These are phyloP conservation scores for Synergus gifuensis DNA, from an alignment of 2,888 invertebrate genomes.

Conservation along the genomic window DNA sequence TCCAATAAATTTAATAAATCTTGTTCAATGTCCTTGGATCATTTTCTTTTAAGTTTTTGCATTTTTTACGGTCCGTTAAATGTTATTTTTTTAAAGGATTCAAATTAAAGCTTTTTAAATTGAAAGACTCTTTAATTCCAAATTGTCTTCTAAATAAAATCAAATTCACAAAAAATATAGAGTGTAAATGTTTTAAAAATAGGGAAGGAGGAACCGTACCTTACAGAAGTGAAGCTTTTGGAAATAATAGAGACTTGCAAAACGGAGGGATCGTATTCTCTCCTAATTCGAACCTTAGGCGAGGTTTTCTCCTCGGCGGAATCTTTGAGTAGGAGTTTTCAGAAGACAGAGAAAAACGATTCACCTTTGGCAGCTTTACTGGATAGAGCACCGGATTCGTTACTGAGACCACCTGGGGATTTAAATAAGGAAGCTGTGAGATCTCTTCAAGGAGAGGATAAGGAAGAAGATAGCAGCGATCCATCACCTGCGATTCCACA, in stretches of 20 bases:
- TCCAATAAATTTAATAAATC: conserved; percentile 41
- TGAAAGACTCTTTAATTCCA: background rate
- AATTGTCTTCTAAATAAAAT: background rate
- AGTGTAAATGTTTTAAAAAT: conserved; percentile 40
- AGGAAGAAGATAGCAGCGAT: conserved; percentile 89
- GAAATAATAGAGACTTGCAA: conserved; percentile 88
- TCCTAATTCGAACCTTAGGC: conserved; percentile 87
- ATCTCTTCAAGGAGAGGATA: conserved; percentile 89
- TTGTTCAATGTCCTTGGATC: conserved; percentile 7
- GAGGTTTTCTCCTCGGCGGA: conserved; percentile 86
- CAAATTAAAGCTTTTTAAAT: too few relatives aligned
- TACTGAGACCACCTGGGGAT: conserved; percentile 78
- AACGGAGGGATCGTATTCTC: conserved; percentile 83
- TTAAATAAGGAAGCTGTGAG: conserved; percentile 87
- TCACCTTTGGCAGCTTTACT: conserved; percentile 79
- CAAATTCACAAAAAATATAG: background rate
- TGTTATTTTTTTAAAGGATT: too few relatives aligned
- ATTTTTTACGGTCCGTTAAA: conserved; percentile 1
- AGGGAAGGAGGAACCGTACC: conserved; percentile 78
- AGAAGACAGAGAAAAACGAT: conserved; percentile 76
- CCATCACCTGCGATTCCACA: conserved; percentile 73
- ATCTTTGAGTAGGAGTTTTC: conserved; percentile 87
- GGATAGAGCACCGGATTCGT: conserved; percentile 78
- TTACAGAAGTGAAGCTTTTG: conserved; percentile 88
- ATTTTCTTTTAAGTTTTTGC: conserved; percentile 1